Evolutionary conservation across 2,797 vertebrate species (phyloP).

Genomic region (Microtus californicus): DNA sequence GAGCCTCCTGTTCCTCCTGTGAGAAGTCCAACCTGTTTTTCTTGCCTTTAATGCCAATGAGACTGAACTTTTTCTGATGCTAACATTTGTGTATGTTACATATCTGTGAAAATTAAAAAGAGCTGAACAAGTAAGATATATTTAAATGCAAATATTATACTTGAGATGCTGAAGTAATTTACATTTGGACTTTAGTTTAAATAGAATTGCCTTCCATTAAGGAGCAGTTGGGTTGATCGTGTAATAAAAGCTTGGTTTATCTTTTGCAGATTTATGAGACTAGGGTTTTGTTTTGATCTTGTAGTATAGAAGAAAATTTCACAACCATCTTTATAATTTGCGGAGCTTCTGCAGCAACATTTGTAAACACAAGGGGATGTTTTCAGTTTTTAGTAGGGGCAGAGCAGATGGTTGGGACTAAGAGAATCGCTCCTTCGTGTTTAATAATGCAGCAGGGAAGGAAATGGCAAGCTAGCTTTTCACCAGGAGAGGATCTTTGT

Average conservation of each 20-base stretch:
- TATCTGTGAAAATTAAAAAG: constrained; percentile 67
- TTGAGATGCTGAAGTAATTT: constrained; percentile 78
- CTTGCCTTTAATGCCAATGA: constrained; percentile 46
- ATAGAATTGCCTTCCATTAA: constrained; percentile 75
- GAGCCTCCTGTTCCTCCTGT: constrained; percentile 31
- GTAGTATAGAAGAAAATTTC: constrained; percentile 76
- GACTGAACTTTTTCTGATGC: constrained; percentile 32
- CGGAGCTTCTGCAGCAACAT: constrained; percentile 76
- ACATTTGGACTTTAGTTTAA: constrained; percentile 73
- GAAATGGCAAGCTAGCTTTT: constrained; percentile 72
- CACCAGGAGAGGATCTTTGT: constrained; percentile 68
- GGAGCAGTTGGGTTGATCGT: constrained; percentile 69
- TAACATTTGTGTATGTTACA: constrained; percentile 54
- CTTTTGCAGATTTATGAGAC: constrained; percentile 78
- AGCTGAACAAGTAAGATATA: constrained; percentile 75
- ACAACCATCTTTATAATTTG: constrained; percentile 79
- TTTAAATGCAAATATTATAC: constrained; percentile 81
- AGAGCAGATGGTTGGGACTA: constrained; percentile 73
- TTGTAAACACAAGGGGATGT: constrained; percentile 84
- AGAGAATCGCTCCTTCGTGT: constrained; percentile 78
- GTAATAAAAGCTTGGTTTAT: constrained; percentile 67
- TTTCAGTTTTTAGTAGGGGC: constrained; percentile 78
- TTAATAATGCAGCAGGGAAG: constrained; percentile 80
- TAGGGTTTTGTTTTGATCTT: constrained; percentile 74
- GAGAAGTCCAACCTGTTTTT: constrained; percentile 38